Percentiles rank a stretch among this genome's conserved stretches.
Evolutionary conservation across 2,888 invertebrate species (phyloP).

Genomic region (Heliothis peltigera): DNA sequence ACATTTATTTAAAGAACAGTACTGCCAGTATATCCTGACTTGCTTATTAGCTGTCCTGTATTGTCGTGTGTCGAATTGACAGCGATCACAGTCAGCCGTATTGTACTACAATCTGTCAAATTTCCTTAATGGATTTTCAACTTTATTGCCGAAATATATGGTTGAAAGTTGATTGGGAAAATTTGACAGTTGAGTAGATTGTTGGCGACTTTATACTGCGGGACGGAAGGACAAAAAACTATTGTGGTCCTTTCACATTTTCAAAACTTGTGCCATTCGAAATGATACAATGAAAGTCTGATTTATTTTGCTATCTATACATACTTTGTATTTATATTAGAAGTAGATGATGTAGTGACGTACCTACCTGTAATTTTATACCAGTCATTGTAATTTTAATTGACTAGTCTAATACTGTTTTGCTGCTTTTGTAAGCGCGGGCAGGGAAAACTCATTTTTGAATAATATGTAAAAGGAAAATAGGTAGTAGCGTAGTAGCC

Average conservation of each 20-base stretch:
- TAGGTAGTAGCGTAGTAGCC: too few species aligned
- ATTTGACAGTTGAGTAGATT: too few species aligned
- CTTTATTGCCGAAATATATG: too few species aligned
- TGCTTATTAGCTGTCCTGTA: not conserved
- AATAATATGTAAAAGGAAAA: too few species aligned
- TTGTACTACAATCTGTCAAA: too few species aligned
- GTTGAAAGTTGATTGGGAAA: too few species aligned
- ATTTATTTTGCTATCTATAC: slow-evolving; percentile 56
- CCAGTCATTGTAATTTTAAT: slow-evolving; percentile 60
- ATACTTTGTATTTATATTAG: slow-evolving; percentile 51
- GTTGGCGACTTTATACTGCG: too few species aligned
- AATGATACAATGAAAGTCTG: slow-evolving; percentile 54
- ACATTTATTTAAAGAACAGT: not conserved
- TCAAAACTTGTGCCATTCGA: slow-evolving; percentile 54
- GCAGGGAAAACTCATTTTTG: not conserved
- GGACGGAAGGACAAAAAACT: slow-evolving; percentile 6
- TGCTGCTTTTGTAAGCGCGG: slow-evolving; percentile 50
- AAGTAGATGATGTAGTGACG: slow-evolving; percentile 42
- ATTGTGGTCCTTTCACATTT: slow-evolving; percentile 31
- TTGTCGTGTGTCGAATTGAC: slow-evolving; percentile 3
- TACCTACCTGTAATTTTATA: slow-evolving; percentile 58
- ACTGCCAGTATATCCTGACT: not conserved
- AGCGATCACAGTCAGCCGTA: not conserved
- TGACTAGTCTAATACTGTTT: slow-evolving; percentile 68
- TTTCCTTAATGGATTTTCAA: too few species aligned